Conservation (phyloP, 2,113 vertebrate genomes). For the Atrichornis clamosus region DNA sequence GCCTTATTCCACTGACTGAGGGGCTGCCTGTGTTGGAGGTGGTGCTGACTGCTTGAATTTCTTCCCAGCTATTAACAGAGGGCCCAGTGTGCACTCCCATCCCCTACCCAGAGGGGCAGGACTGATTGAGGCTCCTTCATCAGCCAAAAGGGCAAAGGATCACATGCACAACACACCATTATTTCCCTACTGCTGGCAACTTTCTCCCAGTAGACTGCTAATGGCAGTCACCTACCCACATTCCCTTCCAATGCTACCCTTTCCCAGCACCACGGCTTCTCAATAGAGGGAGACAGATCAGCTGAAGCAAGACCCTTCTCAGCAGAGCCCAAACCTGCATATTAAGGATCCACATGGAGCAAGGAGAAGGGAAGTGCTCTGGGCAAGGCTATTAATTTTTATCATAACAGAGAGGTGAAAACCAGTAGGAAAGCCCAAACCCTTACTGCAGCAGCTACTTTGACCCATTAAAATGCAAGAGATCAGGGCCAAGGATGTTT, state of each 20-base stretch:
- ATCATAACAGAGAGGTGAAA: not conserved
- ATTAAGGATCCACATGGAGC: not conserved
- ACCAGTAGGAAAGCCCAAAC: not conserved
- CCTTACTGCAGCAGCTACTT: not conserved
- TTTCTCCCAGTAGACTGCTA: constrained; percentile 26
- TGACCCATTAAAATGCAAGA: not conserved
- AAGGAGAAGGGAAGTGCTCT: not conserved
- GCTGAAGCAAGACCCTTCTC: not conserved
- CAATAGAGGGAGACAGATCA: not conserved
- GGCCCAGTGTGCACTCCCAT: constrained; percentile 43
- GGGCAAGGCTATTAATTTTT: not conserved
- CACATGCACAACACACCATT: constrained; percentile 56
- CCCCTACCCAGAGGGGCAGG: constrained; percentile 39
- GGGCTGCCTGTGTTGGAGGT: constrained; percentile 49
- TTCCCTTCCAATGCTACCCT: not conserved
- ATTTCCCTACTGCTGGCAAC: constrained; percentile 41
- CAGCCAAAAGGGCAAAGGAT: constrained; percentile 58
- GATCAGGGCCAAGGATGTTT: not conserved
- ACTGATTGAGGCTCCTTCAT: constrained; percentile 51
- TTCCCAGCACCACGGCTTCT: not conserved
- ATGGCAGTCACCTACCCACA: not conserved
- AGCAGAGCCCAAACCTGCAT: not conserved
- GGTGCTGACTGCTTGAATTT: constrained; percentile 42
- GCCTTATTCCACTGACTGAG: constrained; percentile 42
- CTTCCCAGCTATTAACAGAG: constrained; percentile 55